Conservation (phyloP, 2,797 vertebrate species). For the Chaunax sp. region DNA sequence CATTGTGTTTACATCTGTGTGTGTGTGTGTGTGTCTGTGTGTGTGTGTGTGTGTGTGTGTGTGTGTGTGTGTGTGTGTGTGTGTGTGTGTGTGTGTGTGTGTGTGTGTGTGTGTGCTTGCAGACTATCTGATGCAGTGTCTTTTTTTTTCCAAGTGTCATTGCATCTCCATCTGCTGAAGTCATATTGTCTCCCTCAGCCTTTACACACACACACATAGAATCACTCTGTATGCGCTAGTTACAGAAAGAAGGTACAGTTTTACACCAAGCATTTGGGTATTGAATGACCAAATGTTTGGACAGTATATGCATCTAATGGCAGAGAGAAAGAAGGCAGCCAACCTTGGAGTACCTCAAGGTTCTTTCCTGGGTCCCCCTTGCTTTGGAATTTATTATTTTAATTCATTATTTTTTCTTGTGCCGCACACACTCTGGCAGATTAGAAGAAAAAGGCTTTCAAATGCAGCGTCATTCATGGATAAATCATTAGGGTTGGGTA, state of each 20-base stretch:
- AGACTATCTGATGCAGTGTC: constrained; percentile 60
- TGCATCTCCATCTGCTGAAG: constrained; percentile 75
- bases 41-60: constrained; percentile 4
- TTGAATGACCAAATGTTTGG: not conserved
- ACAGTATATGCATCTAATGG: not conserved
- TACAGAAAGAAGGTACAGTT: not conserved
- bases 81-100: constrained; percentile 10
- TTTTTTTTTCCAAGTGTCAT: constrained; percentile 76
- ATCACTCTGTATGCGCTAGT: not conserved
- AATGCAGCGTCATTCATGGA: not conserved
- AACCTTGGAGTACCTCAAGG: constrained; percentile 11
- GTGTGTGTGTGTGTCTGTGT: not conserved
- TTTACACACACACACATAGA: constrained; percentile 11
- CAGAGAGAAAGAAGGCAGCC: not conserved
- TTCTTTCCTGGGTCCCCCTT: not conserved
- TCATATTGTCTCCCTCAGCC: constrained; percentile 53
- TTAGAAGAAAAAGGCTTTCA: not conserved
- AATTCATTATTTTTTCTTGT: not conserved
- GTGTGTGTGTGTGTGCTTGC: constrained; percentile 3
- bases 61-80: not conserved
- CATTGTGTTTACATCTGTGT: constrained; percentile 14
- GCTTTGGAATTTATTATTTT: not conserved
- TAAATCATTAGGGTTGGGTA: not conserved
- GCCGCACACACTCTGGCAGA: not conserved
- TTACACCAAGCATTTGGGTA: not conserved